Percentiles rank a stretch among this genome's conserved stretches.
These are phyloP conservation scores for Zosterops japonicus DNA, from an alignment of 2,113 vertebrate genomes.

Conservation along the genomic window DNA sequence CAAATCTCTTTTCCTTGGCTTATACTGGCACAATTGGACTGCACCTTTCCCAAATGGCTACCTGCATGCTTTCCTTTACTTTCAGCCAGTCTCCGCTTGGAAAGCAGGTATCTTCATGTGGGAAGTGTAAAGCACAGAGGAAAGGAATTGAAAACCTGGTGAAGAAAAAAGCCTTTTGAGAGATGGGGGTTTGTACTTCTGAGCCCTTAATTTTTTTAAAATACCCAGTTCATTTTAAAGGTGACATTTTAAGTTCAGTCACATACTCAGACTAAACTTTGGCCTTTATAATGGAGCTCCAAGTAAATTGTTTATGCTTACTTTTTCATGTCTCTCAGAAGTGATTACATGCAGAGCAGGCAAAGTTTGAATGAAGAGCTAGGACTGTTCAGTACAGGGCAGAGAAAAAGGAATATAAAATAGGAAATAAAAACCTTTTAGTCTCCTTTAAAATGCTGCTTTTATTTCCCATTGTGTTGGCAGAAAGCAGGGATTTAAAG, in stretches of 20 bases:
- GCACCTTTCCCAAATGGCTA: not conserved
- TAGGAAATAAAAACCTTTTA: conserved; percentile 18
- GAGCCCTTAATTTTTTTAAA: not conserved
- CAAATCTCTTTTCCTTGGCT: not conserved
- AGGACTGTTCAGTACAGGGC: not conserved
- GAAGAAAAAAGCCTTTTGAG: not conserved
- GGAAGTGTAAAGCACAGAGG: not conserved
- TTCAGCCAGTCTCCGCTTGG: not conserved
- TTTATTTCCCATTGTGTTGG: conserved; percentile 46
- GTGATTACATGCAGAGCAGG: not conserved
- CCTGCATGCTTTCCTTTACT: not conserved
- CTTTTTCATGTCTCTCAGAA: not conserved
- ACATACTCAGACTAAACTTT: not conserved
- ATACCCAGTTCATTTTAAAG: not conserved
- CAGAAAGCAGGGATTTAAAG: conserved; percentile 56
- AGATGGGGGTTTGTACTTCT: not conserved
- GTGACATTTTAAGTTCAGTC: not conserved
- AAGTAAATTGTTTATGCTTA: conserved; percentile 26
- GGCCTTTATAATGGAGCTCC: not conserved
- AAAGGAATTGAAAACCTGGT: not conserved
- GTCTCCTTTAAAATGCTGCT: conserved; percentile 38
- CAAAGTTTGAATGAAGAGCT: not conserved
- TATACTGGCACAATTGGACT: not conserved
- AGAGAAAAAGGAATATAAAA: conserved; percentile 3
- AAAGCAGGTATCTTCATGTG: not conserved